phyloP scores from a whole-genome alignment of 1,140 invertebrate species.

The Gryon sp. region DNA sequence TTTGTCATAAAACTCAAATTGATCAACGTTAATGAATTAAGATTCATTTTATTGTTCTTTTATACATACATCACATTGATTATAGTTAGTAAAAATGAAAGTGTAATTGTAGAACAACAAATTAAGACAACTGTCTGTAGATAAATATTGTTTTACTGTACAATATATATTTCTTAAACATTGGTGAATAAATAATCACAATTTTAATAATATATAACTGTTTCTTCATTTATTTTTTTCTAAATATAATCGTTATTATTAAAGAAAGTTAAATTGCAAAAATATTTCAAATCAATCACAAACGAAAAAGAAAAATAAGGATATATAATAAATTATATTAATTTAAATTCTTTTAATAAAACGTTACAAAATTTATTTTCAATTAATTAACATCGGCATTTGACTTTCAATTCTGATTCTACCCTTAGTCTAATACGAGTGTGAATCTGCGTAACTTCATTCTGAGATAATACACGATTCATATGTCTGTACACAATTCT shows the following conservation, averaged over 20 bases:
- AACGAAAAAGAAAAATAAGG: no score
- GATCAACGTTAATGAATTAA: conserved; percentile 1
- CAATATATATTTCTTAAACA: conserved; percentile 71
- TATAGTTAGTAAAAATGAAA: conserved; percentile 59
- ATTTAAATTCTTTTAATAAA: no score
- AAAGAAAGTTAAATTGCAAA: no score
- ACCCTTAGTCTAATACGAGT: no score
- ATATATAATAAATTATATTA: no score
- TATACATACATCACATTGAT: conserved; percentile 7
- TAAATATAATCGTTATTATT: no score
- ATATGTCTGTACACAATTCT: conserved; percentile 96
- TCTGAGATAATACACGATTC: conserved; percentile 91
- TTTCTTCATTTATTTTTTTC: no score
- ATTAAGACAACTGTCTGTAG: conserved; percentile 64
- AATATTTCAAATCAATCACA: no score
- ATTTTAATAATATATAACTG: no score
- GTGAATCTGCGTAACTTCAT: conserved; percentile 94
- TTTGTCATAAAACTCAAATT: neutral
- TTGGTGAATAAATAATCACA: conserved; percentile 73
- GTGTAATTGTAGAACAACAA: conserved; percentile 65
- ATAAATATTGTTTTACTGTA: conserved; percentile 68
- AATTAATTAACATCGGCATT: no score
- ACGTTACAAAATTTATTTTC: no score
- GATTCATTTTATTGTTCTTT: no score
- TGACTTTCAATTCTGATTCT: conserved; percentile 85